Evolutionary conservation across 2,888 invertebrate genomes (phyloP), one percentile per base, ranked within the genome.

Genomic region (Polyommatus icarus): DNA sequence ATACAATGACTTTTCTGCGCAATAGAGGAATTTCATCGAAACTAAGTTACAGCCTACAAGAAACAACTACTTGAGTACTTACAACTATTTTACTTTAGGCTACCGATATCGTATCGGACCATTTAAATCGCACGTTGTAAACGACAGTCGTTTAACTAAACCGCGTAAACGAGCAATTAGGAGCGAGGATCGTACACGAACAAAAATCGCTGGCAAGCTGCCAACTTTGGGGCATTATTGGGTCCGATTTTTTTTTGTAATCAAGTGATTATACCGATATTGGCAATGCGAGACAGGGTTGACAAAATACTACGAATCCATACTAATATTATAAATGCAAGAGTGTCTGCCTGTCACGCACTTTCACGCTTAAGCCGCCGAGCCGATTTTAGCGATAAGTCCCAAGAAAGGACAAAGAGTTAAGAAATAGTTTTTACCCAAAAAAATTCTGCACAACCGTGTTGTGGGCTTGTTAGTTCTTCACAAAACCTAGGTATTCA

Each of bases 111-210:
- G 67, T 29, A 67, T 67, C 61, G 61, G 61, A 61, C 5, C 10
- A 24, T 61, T 10, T 24, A 12, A 29, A 12, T 59, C 67, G 29
- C 67, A 67, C 67, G 18, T 18, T 67, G 29, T 67, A 67, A 67
- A 32, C 29, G 67, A 32, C 20, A 15, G 29, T 29, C 29, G 29
- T 67, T 18, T 6, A 12, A 29, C 61, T 67, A 67, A 67, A 32
- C 67, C 67, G 67, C 67, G 67, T 67, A 29, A 67, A 67, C 29
- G 15, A 67, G 29, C 67, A 67, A 67, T 67, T 67, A 67, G 67
- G 6, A 15, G 67, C 61, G 12, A 15, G 40, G 29, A 5, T 67
- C 24, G 20, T 15, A 32, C 61, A 61, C 67, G 67, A 67, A 12
- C 67, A 67, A 67, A 67, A 67, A 67, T 54, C 15, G 5, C 67